Base-by-base conservation (phyloP, 2,888 invertebrate genomes). In the Xylota segnis region DNA sequence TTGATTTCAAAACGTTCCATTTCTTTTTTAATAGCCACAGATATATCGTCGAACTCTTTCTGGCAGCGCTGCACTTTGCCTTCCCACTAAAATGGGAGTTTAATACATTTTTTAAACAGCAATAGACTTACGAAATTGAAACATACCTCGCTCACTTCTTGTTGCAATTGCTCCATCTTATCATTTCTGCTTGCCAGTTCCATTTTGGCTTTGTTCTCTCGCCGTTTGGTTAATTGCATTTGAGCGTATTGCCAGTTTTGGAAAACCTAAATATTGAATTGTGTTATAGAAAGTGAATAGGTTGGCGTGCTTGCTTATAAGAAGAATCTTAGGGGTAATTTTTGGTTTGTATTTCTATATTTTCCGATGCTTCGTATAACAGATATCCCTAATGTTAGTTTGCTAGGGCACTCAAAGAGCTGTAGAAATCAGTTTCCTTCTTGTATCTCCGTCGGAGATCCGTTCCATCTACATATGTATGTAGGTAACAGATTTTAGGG, bases 201-300 rank as follows among this genome's bases (percentile, higher is more conserved):
- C 52, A 97, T 94, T 90, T 98, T 97, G 0, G 97, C 97, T 91
- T 98, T 98, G 89, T 96, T 96, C 92, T 99, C 99, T 74, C 99
- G 95, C 90, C 99, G 96, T 91, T 98, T 98, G 16, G 96, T 97
- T 87, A 99, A 93, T 93, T 96, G 97, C 93, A 97, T 96, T 92
- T 99, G 98, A 34, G 99, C 97, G 91, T 98, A 98, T 91, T 99
- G 98, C 98, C 99, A 99, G 90, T 96, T 97, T 93, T 99, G 99
- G 93, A 98, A 99, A 14, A 97, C 96, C 94, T 97, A 2, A 95
- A 95, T 68, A 50, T 23, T 18, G 4, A 16, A 5, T 40, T 18
- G 18, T 18, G 9, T 47, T 47, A 50, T 16, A 2, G 23, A 23
- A 45, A 14, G 14, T 5, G 23, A 23, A 23, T 1, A 23, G 23